Evolutionary conservation across 2,797 vertebrate species (phyloP).

Genomic region (Steatocranus sp.): DNA sequence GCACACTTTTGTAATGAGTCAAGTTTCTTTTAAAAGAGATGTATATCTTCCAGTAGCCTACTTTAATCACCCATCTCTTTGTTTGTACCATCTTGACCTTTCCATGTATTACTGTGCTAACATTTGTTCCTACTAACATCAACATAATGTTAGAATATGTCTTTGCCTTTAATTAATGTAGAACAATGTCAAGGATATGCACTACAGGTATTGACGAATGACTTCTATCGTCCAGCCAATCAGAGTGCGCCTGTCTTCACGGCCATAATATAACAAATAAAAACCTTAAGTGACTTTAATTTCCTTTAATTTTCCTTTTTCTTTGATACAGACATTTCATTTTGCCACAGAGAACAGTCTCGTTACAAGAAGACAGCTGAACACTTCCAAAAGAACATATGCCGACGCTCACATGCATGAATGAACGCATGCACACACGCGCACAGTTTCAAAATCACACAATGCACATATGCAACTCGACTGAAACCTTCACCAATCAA

Average conservation of each 20-base stretch:
- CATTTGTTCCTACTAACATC: neutral
- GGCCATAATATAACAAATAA: neutral
- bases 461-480: constrained; percentile 29
- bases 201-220: neutral
- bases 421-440: constrained; percentile 12
- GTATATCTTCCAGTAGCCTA: neutral
- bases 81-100: neutral
- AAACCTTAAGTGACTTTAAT: neutral
- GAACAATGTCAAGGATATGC: neutral
- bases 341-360: constrained; percentile 20
- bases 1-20: neutral
- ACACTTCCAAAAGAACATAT: constrained; percentile 59
- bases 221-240: neutral
- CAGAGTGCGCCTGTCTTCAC: neutral
- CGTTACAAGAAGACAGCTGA: constrained; percentile 53
- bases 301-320: neutral
- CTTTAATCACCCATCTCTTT: neutral
- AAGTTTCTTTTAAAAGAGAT: neutral
- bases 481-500: constrained; percentile 43
- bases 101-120: neutral
- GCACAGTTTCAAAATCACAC: constrained; percentile 2
- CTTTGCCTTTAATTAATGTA: neutral
- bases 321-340: constrained; percentile 28
- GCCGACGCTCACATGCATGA: constrained; percentile 53
- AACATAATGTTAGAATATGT: neutral